These are phyloP conservation scores for Drosophila fungiperda DNA, from an alignment of 2,888 invertebrate species.

Conservation along the genomic window DNA sequence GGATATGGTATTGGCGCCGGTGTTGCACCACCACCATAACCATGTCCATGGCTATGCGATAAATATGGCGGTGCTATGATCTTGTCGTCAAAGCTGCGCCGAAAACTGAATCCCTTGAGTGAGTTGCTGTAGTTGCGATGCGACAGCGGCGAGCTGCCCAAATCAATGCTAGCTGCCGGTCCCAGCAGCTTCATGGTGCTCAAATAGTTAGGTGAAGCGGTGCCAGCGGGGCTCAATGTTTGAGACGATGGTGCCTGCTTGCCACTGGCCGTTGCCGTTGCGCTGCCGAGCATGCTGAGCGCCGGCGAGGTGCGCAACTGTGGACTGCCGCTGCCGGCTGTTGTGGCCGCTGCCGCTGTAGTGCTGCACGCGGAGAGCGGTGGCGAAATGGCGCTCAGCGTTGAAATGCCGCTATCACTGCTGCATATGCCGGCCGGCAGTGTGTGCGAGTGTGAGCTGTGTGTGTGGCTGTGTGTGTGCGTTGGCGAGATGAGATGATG, in stretches of 20 bases:
- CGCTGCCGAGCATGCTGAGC: conserved; percentile 71
- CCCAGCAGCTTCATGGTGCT: conserved; percentile 79
- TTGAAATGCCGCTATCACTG: conserved; percentile 83
- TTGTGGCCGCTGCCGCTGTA: conserved; percentile 33
- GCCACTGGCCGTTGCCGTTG: conserved; percentile 67
- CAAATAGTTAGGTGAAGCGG: conserved; percentile 68
- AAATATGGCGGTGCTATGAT: conserved; percentile 76
- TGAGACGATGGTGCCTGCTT: conserved; percentile 66
- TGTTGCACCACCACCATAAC: conserved; percentile 25
- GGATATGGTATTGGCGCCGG: conserved; percentile 71
- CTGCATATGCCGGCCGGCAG: conserved; percentile 78
- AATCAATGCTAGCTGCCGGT: conserved; percentile 82
- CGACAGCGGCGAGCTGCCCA: conserved; percentile 81
- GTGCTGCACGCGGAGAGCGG: conserved; percentile 67
- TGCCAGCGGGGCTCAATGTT: conserved; percentile 71
- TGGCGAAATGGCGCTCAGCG: conserved; percentile 81
- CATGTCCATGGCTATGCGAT: conserved; percentile 55
- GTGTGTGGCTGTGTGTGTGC: conserved; percentile 51
- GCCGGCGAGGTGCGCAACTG: conserved; percentile 80
- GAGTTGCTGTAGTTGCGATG: conserved; percentile 82
- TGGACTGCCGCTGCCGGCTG: conserved; percentile 66
- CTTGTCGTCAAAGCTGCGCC: conserved; percentile 84
- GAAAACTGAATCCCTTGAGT: conserved; percentile 83
- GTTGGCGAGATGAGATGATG: conserved; percentile 78
- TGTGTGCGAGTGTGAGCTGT: conserved; percentile 37